phyloP scores from a whole-genome alignment of 2,113 vertebrate genomes.

The mouse (Mus musculus) region GRCm39 chr16:54015501-54016000 shows the following conservation, averaged over 20 bases:
- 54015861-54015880: conserved; percentile 64
- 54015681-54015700: conserved; percentile 84
- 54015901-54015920: conserved; percentile 74
- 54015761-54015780: conserved; percentile 89
- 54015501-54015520: conserved; percentile 68
- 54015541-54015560: conserved; percentile 72
- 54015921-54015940: conserved; percentile 73
- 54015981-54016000: conserved; percentile 37
- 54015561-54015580: conserved; percentile 74
- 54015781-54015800: conserved; percentile 82
- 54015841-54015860: conserved; percentile 85
- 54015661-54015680: conserved; percentile 89
- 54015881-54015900: conserved; percentile 27
- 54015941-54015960: conserved; percentile 53
- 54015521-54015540: conserved; percentile 60
- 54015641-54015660: conserved; percentile 83
- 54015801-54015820: conserved; percentile 79
- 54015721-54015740: conserved; percentile 88
- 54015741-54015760: conserved; percentile 88
- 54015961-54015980: conserved; percentile 26
- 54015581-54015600: conserved; percentile 66
- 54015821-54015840: conserved; percentile 78
- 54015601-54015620: conserved; percentile 78
- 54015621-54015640: conserved; percentile 81
- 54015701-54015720: conserved; percentile 88